These are phyloP conservation scores for Zophobas atratus DNA, from an alignment of 1,140 invertebrate species.

Conservation along the genomic window DNA sequence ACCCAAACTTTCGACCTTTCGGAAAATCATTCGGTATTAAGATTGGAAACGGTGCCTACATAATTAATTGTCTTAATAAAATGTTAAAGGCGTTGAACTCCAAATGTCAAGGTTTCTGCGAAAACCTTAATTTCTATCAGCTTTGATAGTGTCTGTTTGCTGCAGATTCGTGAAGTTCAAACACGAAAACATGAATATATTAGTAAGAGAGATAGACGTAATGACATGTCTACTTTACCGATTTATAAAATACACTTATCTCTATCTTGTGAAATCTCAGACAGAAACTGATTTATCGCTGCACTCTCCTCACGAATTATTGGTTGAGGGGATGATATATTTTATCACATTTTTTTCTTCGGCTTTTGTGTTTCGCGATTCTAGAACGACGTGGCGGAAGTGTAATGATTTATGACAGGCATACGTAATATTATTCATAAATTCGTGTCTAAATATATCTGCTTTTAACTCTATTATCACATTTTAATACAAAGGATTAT, in stretches of 20 bases:
- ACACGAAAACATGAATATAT: not conserved
- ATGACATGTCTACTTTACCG: slow-evolving; percentile 13
- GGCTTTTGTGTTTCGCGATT: slow-evolving; percentile 23
- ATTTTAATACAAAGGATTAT: too few relatives aligned
- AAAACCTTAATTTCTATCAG: slow-evolving; percentile 23
- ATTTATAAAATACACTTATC: slow-evolving; percentile 22
- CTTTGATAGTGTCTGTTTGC: slow-evolving; percentile 3
- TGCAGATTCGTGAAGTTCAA: not conserved
- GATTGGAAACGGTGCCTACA: slow-evolving; percentile 21
- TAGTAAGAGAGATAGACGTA: not conserved
- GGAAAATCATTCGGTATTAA: slow-evolving; percentile 3
- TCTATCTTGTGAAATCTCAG: slow-evolving; percentile 26
- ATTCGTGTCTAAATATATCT: not conserved
- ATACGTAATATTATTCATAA: slow-evolving; percentile 37
- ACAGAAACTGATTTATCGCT: slow-evolving; percentile 9
- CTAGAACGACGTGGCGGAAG: slow-evolving; percentile 16
- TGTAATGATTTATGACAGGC: slow-evolving; percentile 25
- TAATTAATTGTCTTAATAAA: slow-evolving; percentile 42
- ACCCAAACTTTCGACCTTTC: slow-evolving; percentile 8
- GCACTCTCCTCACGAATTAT: slow-evolving; percentile 34
- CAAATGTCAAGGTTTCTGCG: slow-evolving; percentile 45
- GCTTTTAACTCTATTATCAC: too few relatives aligned
- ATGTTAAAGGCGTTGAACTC: slow-evolving; percentile 37
- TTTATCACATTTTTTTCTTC: slow-evolving; percentile 20
- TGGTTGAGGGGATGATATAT: slow-evolving; percentile 19